Conservation (phyloP, 2,797 vertebrate species). For the Hoplostethus mediterraneus region DNA sequence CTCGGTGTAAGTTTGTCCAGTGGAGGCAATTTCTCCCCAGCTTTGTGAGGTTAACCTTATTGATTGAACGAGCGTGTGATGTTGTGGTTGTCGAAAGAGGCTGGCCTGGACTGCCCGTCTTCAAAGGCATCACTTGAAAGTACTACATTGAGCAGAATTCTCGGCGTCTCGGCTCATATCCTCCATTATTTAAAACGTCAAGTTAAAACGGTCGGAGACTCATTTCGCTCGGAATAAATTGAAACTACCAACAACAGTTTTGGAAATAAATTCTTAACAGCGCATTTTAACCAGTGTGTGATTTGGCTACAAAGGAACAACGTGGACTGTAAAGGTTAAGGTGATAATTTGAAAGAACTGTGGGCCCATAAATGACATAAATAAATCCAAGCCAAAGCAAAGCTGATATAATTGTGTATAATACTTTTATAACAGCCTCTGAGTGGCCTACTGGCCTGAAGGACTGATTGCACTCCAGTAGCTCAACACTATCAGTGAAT, state of each 20-base stretch:
- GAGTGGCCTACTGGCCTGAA: conserved; percentile 45
- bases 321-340: background rate
- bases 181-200: conserved; percentile 52
- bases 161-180: conserved; percentile 43
- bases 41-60: conserved; percentile 75
- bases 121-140: conserved; percentile 71
- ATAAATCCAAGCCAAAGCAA: conserved; percentile 30
- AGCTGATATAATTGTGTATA: conserved; percentile 27
- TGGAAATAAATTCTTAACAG: conserved; percentile 14
- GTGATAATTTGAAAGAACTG: background rate
- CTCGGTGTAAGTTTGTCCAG: conserved; percentile 47
- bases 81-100: conserved; percentile 43
- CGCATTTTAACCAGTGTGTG: background rate
- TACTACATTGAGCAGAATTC: conserved; percentile 54
- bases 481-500: conserved; percentile 24
- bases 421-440: conserved; percentile 36
- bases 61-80: conserved; percentile 75
- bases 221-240: conserved; percentile 11
- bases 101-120: conserved; percentile 44
- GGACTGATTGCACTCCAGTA: conserved; percentile 35
- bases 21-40: conserved; percentile 61
- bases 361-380: background rate
- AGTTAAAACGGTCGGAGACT: background rate
- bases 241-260: conserved; percentile 11
- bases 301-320: conserved; percentile 24